phyloP scores from a whole-genome alignment of 2,797 vertebrate species.

The Urocyon cinereoargenteus region DNA sequence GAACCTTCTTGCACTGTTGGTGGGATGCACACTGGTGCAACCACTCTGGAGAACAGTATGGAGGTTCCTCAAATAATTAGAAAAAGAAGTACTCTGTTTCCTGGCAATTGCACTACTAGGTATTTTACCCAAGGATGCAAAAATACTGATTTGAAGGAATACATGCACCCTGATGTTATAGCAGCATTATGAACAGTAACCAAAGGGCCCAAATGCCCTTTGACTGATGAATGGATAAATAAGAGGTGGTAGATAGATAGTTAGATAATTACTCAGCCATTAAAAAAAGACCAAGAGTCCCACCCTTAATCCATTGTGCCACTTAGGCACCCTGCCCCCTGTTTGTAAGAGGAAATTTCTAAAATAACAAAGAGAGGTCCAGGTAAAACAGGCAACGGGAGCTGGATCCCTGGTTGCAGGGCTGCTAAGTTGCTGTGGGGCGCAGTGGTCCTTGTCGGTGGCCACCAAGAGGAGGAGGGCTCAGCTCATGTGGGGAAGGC shows the following conservation, averaged over 20 bases:
- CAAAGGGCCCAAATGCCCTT: neutral
- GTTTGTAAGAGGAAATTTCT: conserved; percentile 27
- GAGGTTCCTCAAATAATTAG: neutral
- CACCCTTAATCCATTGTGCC: neutral
- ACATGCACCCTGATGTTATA: neutral
- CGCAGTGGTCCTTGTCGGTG: neutral
- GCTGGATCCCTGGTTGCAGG: neutral
- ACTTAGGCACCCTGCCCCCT: neutral
- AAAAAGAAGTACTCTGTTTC: neutral
- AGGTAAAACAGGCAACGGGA: neutral
- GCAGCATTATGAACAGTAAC: neutral
- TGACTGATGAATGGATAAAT: neutral
- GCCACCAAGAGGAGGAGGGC: neutral
- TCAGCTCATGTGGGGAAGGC: neutral
- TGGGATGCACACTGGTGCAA: neutral
- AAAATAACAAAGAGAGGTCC: neutral
- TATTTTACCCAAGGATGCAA: neutral
- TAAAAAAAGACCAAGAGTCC: neutral
- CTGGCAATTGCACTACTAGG: neutral
- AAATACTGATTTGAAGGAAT: neutral
- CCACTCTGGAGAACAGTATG: neutral
- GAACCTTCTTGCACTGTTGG: neutral
- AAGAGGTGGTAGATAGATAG: neutral
- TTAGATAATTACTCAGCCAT: neutral
- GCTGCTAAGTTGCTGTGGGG: neutral